A percentile compares a stretch with the other conserved stretches of the same genome.
phyloP scores from a whole-genome alignment of 2,113 vertebrate genomes.

The Verasper variegatus region DNA sequence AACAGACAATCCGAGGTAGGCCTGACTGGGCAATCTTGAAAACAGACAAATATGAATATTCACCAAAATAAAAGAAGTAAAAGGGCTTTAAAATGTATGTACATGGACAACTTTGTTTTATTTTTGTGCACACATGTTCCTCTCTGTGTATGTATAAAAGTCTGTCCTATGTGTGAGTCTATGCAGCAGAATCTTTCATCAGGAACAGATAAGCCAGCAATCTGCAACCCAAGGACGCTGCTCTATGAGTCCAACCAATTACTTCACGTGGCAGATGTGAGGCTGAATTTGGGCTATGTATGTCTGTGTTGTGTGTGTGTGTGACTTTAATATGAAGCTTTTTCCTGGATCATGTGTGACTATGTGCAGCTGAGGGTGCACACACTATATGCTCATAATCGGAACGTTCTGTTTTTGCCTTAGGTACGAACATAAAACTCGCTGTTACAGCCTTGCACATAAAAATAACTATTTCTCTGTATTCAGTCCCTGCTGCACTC shows the following conservation, averaged over 20 bases:
- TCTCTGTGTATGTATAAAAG: not conserved
- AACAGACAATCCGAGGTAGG: conserved; percentile 49
- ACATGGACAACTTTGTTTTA: not conserved
- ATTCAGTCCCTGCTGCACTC: conserved; percentile 23
- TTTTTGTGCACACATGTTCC: not conserved
- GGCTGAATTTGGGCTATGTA: not conserved
- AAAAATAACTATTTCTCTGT: conserved; percentile 4
- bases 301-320: not conserved
- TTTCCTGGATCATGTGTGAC: not conserved
- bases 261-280: conserved; percentile 3
- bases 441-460: conserved; percentile 13
- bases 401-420: conserved; percentile 37
- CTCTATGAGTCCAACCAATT: conserved; percentile 48
- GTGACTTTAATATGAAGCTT: not conserved
- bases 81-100: not conserved
- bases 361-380: conserved; percentile 16
- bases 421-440: conserved; percentile 42
- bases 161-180: conserved; percentile 7
- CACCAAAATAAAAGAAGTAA: not conserved
- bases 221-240: conserved; percentile 34
- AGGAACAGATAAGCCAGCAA: conserved; percentile 46
- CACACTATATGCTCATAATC: conserved; percentile 8
- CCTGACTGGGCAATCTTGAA: conserved; percentile 40
- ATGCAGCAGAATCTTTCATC: conserved; percentile 33
- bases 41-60: not conserved